Conservation (phyloP, 1,140 invertebrate genomes). For the Diorhabda elongata region DNA sequence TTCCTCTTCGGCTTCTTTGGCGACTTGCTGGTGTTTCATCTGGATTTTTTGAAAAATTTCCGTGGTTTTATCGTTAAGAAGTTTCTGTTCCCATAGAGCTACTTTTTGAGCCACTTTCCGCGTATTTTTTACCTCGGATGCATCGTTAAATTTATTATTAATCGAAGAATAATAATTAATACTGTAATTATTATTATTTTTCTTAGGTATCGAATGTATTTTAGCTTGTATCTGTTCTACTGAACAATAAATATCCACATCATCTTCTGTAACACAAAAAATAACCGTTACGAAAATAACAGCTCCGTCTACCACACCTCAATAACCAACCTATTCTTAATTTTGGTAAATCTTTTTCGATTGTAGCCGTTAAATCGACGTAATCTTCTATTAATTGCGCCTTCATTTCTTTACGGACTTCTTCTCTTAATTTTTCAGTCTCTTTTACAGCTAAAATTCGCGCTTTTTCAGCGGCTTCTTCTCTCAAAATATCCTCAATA, state of each 20-base stretch:
- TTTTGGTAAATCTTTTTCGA: slow-evolving; percentile 45
- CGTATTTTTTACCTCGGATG: slow-evolving; percentile 42
- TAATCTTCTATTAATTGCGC: slow-evolving; percentile 51
- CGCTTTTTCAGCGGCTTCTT: slow-evolving; percentile 58
- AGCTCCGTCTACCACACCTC: background rate
- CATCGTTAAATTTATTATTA: slow-evolving; percentile 36
- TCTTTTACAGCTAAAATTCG: slow-evolving; percentile 57
- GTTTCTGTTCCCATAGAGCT: slow-evolving; percentile 58
- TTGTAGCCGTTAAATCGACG: slow-evolving; percentile 49
- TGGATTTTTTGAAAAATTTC: slow-evolving; percentile 57
- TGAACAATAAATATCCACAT: slow-evolving; percentile 59
- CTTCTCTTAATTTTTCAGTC: slow-evolving; percentile 56
- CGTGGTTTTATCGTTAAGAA: slow-evolving; percentile 57
- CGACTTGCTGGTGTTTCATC: slow-evolving; percentile 52
- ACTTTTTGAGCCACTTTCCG: slow-evolving; percentile 55
- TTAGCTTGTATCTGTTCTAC: slow-evolving; percentile 57
- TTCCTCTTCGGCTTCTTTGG: slow-evolving; percentile 55
- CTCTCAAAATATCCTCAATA: slow-evolving; percentile 59
- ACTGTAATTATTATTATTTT: slow-evolving; percentile 43
- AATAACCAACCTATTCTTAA: background rate
- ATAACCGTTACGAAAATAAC: background rate
- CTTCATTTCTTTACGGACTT: slow-evolving; percentile 55
- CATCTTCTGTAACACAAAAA: slow-evolving; percentile 54
- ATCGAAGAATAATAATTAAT: slow-evolving; percentile 48
- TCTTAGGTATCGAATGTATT: slow-evolving; percentile 47